These are phyloP conservation scores for Nomada fucata DNA, from an alignment of 2,888 invertebrate species.

Conservation along the genomic window DNA sequence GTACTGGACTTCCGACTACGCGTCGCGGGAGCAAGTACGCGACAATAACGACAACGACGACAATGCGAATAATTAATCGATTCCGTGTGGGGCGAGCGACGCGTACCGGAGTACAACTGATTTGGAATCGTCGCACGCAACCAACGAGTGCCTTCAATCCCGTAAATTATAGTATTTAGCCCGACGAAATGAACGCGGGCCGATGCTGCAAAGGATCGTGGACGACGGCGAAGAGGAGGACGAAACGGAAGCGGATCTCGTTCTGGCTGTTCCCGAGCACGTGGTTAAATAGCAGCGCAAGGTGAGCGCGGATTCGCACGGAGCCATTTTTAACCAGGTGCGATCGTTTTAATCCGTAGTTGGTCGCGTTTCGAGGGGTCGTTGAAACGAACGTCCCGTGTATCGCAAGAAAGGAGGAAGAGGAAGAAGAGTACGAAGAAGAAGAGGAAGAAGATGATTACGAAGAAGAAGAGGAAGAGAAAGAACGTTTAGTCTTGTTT, in stretches of 20 bases:
- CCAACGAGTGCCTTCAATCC: constrained; percentile 56
- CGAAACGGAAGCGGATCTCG: constrained; percentile 37
- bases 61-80: background rate
- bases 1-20: constrained; percentile 37
- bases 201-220: constrained; percentile 4
- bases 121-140: constrained; percentile 19
- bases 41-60: background rate
- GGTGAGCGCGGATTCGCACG: background rate
- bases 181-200: constrained; percentile 8
- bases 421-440: too few relatives aligned
- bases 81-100: too few relatives aligned
- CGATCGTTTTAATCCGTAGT: too few relatives aligned
- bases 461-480: too few relatives aligned
- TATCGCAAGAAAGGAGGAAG: too few relatives aligned
- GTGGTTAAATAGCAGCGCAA: background rate
- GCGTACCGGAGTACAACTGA: too few relatives aligned
- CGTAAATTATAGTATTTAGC: constrained; percentile 13
- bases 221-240: background rate
- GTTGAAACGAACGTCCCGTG: too few relatives aligned
- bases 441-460: too few relatives aligned
- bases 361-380: too few relatives aligned
- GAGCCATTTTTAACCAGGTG: too few relatives aligned
- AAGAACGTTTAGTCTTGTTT: constrained; percentile 44
- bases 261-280: background rate
- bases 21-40: constrained; percentile 12